Evolutionary conservation across 2,888 invertebrate species (phyloP).

Genomic region (Osmoderma eremita): DNA sequence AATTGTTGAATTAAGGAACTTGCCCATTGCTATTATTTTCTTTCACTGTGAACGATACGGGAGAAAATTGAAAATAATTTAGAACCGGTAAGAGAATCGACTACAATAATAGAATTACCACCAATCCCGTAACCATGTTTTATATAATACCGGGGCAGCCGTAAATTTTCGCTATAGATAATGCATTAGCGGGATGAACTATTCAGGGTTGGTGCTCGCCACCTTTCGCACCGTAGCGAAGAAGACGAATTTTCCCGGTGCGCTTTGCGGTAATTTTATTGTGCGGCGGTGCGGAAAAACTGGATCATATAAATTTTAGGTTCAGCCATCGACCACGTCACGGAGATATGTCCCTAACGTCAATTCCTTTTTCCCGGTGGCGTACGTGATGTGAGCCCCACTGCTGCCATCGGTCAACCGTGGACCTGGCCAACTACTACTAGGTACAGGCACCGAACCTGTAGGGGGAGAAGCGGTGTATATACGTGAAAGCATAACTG

Average conservation of each 20-base stretch:
- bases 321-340: conserved; percentile 59
- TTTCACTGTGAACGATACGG: no score
- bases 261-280: conserved; percentile 37
- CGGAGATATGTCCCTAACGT: conserved; percentile 57
- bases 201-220: conserved; percentile 26
- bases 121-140: conserved; percentile 14
- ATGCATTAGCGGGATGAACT: conserved; percentile 36
- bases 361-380: conserved; percentile 52
- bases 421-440: conserved; percentile 10
- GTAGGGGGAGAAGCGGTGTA: conserved; percentile 56
- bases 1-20: no score
- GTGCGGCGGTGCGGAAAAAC: conserved; percentile 49
- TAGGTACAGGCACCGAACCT: conserved; percentile 52
- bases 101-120: conserved; percentile 28
- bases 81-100: conserved; percentile 14
- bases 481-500: neutral
- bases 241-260: conserved; percentile 28
- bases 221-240: neutral
- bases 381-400: conserved; percentile 58
- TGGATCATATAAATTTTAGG: conserved; percentile 59
- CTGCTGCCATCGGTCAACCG: conserved; percentile 42
- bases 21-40: no score
- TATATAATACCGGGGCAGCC: conserved; percentile 26
- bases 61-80: no score
- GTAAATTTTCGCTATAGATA: conserved; percentile 35